These are phyloP conservation scores for Rhinoraja longicauda DNA, from an alignment of 2,797 vertebrate genomes.

Conservation along the genomic window DNA sequence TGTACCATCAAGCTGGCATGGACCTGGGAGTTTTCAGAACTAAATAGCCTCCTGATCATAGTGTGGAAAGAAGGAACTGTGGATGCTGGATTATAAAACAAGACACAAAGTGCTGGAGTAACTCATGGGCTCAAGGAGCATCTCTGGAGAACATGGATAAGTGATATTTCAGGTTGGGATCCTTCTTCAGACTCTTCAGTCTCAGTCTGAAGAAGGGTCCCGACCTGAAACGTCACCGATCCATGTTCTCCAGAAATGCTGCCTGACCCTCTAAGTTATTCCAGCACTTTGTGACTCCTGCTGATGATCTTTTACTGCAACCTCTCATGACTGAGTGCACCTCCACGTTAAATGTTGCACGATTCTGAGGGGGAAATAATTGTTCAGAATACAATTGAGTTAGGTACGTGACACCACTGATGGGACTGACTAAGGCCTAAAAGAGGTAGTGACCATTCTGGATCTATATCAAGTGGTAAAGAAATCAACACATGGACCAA, in stretches of 20 bases:
- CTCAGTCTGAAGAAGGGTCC: no score
- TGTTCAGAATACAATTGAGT: not conserved
- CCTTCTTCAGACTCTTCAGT: no score
- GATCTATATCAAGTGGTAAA: not conserved
- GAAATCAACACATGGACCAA: not conserved
- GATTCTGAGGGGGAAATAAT: not conserved
- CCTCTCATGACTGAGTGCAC: not conserved
- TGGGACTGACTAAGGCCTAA: not conserved
- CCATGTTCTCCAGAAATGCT: no score
- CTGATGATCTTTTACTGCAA: not conserved
- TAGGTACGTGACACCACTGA: not conserved
- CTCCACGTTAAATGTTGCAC: not conserved
- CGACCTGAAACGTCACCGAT: no score
- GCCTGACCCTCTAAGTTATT: no score
- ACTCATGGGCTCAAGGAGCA: no score
- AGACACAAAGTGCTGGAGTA: no score
- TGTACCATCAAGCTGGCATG: not conserved
- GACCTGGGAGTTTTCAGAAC: not conserved
- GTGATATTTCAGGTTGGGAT: no score
- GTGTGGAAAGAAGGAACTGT: no score
- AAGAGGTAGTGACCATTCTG: not conserved
- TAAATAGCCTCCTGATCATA: not conserved
- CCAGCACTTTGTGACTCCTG: not conserved
- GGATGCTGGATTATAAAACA: no score
- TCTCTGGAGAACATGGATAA: no score